phyloP scores from a whole-genome alignment of 2,888 invertebrate species.

The Andrena dorsata region DNA sequence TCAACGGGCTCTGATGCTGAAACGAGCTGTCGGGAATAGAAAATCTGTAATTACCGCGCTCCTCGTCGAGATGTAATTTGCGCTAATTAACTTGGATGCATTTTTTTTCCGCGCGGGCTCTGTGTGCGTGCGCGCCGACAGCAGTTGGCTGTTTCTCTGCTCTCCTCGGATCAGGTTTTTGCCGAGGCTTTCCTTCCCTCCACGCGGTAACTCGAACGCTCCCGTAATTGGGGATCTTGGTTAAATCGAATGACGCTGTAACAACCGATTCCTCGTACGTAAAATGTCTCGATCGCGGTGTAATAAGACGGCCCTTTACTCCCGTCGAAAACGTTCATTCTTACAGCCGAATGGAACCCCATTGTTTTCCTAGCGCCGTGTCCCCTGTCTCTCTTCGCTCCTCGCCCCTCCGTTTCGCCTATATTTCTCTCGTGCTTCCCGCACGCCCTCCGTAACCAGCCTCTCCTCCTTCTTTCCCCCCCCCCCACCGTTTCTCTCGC shows the following conservation, averaged over 20 bases:
- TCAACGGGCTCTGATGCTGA: slow-evolving; percentile 49
- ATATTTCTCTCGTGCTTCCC: slow-evolving; percentile 2
- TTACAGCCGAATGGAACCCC: slow-evolving; percentile 19
- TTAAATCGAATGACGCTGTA: slow-evolving; percentile 47
- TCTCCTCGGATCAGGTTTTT: slow-evolving; percentile 27
- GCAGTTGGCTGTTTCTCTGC: slow-evolving; percentile 25
- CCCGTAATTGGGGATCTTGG: slow-evolving; percentile 32
- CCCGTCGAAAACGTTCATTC: slow-evolving; percentile 20
- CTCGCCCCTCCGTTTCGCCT: slow-evolving; percentile 6
- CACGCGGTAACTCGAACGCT: slow-evolving; percentile 2
- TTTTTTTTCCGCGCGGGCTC: slow-evolving; percentile 29
- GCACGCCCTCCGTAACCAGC: background rate
- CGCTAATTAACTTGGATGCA: slow-evolving; percentile 59
- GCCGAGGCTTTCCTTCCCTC: slow-evolving; percentile 1
- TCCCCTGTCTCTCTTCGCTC: slow-evolving; percentile 3
- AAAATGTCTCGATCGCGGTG: slow-evolving; percentile 41
- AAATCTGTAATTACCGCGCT: slow-evolving; percentile 60
- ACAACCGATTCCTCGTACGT: slow-evolving; percentile 23
- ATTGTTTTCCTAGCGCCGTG: background rate
- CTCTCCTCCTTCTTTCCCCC: slow-evolving; percentile 19
- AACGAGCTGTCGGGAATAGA: slow-evolving; percentile 58
- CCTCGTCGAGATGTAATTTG: slow-evolving; percentile 57
- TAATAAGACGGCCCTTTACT: slow-evolving; percentile 40
- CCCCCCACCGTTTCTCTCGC: slow-evolving; percentile 33
- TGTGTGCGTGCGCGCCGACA: slow-evolving; percentile 3